Base-by-base conservation (phyloP, 2,888 invertebrate species). In the Fragum sueziense region DNA sequence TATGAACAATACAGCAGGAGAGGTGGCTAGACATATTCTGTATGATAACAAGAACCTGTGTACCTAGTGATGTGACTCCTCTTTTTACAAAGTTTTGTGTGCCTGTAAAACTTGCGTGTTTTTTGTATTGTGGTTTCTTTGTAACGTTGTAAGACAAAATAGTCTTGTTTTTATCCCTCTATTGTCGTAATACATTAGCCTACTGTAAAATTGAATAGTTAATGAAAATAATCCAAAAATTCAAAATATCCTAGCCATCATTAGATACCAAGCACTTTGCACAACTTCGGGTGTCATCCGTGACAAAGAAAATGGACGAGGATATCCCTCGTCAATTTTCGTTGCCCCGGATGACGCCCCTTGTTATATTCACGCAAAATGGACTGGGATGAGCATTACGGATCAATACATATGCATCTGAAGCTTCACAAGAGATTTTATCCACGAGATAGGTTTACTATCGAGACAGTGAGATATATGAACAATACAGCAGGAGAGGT, bases 331-430 rank as follows among this genome's bases (percentile, higher is more conserved):
- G 82, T 14, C 61, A 74, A 1, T 82, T 90, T 76, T 77, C 88
- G 11, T 83, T 73, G 4, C 88, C 87, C 70, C 7, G 76, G 82
- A 11, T 61, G 76, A 47, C 37, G 85, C 0, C 54, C 80, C 7
- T 68, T 80, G 33, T 29, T 88, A 1, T 90, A 87, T 76, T 41
- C 78, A 1, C 82, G 78, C 1, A 80, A 80, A 27, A 79, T 84
- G 29, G 69, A 86, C 80, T 89, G 87, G 88, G 67, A 70, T 31
- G 54, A 85, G 14, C 87, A 88, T 74, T 89, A 89, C 72, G 90
- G 90, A 9, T n/a, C n/a, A n/a, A 86, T 91, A 9, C 91, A 91
- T 61, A 70, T 89, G 59, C 77, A 84, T 61, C 11, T 69, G 7
- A 79, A 81, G 31, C 71, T 84, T 6, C 75, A 75, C 41, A 70